phyloP scores from a whole-genome alignment of 2,113 vertebrate genomes.

The Acrocephalus kingi region DNA sequence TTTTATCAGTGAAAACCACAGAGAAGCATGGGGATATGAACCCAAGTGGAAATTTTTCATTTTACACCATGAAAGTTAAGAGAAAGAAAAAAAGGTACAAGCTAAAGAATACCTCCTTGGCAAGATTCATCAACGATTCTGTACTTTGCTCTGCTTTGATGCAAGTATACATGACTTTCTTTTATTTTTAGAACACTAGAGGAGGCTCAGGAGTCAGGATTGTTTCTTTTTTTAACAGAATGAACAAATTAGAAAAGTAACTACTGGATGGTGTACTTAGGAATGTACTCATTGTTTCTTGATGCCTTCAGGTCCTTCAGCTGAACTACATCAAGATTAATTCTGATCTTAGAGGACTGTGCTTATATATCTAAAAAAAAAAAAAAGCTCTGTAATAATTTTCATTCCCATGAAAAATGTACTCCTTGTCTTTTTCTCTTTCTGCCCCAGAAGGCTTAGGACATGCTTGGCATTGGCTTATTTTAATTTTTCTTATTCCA shows the following conservation, averaged over 20 bases:
- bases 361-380: neutral
- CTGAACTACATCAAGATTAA: neutral
- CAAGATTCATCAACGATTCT: neutral
- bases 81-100: neutral
- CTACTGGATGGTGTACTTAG: neutral
- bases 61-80: neutral
- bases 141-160: neutral
- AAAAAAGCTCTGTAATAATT: neutral
- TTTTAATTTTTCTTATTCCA: neutral
- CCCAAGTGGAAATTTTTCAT: neutral
- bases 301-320: neutral
- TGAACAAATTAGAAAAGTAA: neutral
- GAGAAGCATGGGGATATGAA: neutral
- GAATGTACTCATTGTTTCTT: neutral
- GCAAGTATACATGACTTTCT: neutral
- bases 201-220: slow-evolving; percentile 43
- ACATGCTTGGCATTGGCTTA: neutral
- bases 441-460: neutral
- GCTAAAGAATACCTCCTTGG: neutral
- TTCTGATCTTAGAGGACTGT: neutral
- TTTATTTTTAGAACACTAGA: slow-evolving; percentile 38
- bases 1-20: neutral
- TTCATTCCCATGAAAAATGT: neutral
- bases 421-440: neutral
- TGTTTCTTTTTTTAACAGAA: neutral